Evolutionary conservation across 2,888 invertebrate species (phyloP).

Genomic region (Ashinkailepas kermadecensis): DNA sequence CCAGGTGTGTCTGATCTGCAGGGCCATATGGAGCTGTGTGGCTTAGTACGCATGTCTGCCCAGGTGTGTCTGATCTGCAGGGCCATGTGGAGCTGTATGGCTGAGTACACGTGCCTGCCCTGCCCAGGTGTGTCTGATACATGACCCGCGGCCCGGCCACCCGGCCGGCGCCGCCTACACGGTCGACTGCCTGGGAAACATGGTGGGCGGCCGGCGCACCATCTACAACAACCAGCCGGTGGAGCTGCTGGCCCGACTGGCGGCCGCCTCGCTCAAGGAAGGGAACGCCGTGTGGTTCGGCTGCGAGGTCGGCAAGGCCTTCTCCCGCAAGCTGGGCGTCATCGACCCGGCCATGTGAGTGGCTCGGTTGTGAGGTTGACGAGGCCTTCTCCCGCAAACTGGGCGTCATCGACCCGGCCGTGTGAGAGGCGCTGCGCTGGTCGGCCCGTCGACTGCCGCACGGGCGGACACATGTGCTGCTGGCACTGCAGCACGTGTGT

Average conservation of each 20-base stretch:
- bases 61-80: no score
- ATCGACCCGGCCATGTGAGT: slow-evolving; percentile 68
- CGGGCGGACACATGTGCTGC: no score
- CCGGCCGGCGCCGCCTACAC: slow-evolving; percentile 73
- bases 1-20: no score
- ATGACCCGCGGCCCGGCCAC: slow-evolving; percentile 72
- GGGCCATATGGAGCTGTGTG: no score
- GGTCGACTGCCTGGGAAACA: slow-evolving; percentile 79
- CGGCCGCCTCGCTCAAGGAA: slow-evolving; percentile 65
- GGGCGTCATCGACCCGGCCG: slow-evolving; percentile 66
- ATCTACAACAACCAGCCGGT: slow-evolving; percentile 83
- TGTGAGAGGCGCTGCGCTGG: slow-evolving; percentile 51
- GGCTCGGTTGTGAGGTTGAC: slow-evolving; percentile 86
- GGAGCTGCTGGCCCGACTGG: slow-evolving; percentile 63
- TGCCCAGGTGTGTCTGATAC: slow-evolving; percentile 68
- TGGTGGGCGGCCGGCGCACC: slow-evolving; percentile 67
- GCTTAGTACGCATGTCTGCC: no score
- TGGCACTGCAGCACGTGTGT: no score
- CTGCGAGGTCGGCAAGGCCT: slow-evolving; percentile 75
- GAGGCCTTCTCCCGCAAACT: slow-evolving; percentile 69
- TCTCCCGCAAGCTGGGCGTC: slow-evolving; percentile 67
- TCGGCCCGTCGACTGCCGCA: no score
- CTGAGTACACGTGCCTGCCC: no score
- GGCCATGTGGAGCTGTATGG: no score
- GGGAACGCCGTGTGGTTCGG: slow-evolving; percentile 90